Evolutionary conservation across 2,797 vertebrate species (phyloP), one percentile per base, ranked within the genome.

Genomic region (Caiman crocodilus): DNA sequence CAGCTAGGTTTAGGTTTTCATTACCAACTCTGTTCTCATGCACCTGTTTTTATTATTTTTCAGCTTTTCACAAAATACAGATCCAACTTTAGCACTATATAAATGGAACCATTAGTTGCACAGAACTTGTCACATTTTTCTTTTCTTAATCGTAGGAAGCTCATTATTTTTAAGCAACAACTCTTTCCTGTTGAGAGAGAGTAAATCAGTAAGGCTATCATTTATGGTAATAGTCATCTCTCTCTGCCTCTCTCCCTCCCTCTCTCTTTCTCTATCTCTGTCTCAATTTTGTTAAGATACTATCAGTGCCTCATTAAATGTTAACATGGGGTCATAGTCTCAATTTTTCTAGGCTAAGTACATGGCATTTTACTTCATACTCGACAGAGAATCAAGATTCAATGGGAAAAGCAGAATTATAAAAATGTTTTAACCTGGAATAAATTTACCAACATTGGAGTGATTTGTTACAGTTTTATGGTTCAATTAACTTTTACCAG

Each of bases 161-260:
- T 90, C 26, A 88, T 80, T 89, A 89, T 80, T 93, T 71, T 88
- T 84, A 93, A 93, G 42, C 3, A 89, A 60, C 85, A 64, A 2
- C 2, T 82, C 2, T 82, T 76, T 35, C 7, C 28, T 83, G 89
- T 85, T 89, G 83, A 86, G n/a, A 10, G 28, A 90, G 9, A 61
- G 2, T 28, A 12, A 69, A 26, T 88, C 23, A 79, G 32, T 57
- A 93, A 84, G 14, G 1, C 1, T 64, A 32, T 85, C 89, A 23
- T n/a, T 85, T 93, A 82, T 86, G 13, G 3, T 81, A 30, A 30
- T 61, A 5, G 18, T 8, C 79, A 80, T 56, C 3, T 79, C 35
- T 50, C 42, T 50, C 42, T 50, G 7, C 10, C 42, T 42, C 7
- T 42, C 42, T 42, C 42, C 3, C 6, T 50, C 9, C 11, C 42